phyloP scores from a whole-genome alignment of 2,888 invertebrate species.

The Tenodera sinensis region DNA sequence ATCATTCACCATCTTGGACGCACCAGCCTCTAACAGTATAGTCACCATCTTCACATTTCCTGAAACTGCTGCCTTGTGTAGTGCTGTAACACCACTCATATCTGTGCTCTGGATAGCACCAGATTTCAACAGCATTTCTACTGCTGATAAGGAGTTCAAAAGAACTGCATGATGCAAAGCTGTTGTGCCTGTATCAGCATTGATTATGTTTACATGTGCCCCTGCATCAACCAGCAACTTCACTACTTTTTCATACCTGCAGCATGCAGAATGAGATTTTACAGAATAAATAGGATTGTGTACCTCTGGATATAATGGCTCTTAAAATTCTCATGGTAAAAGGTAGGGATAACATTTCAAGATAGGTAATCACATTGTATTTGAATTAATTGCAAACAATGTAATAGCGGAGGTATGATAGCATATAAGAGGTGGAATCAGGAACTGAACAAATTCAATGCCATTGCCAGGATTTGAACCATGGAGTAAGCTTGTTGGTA shows the following conservation, averaged over 20 bases:
- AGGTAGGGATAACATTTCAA: too few relatives aligned
- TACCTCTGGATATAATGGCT: too few relatives aligned
- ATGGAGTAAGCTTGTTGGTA: too few relatives aligned
- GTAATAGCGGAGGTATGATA: too few relatives aligned
- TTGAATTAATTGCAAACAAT: too few relatives aligned
- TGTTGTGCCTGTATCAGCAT: conserved; percentile 39
- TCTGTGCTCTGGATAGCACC: conserved; percentile 37
- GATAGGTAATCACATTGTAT: too few relatives aligned
- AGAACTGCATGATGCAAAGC: conserved; percentile 45
- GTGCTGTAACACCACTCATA: conserved; percentile 36
- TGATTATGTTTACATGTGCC: conserved; percentile 33
- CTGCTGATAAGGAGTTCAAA: conserved; percentile 40
- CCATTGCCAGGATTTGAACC: too few relatives aligned
- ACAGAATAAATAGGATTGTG: too few relatives aligned
- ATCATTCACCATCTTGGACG: conserved; percentile 29
- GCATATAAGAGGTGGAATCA: too few relatives aligned
- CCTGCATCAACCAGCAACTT: conserved; percentile 39
- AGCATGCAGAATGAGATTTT: neutral
- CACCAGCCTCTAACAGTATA: conserved; percentile 31
- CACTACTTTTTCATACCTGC: conserved; percentile 41
- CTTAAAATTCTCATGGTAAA: too few relatives aligned
- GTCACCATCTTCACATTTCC: conserved; percentile 37
- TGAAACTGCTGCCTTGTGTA: conserved; percentile 43
- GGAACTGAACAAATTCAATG: too few relatives aligned
- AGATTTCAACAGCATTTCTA: conserved; percentile 40